Evolutionary conservation across 2,888 invertebrate species (phyloP), one percentile per base, ranked within the genome.

Genomic region (Tachina grossa): DNA sequence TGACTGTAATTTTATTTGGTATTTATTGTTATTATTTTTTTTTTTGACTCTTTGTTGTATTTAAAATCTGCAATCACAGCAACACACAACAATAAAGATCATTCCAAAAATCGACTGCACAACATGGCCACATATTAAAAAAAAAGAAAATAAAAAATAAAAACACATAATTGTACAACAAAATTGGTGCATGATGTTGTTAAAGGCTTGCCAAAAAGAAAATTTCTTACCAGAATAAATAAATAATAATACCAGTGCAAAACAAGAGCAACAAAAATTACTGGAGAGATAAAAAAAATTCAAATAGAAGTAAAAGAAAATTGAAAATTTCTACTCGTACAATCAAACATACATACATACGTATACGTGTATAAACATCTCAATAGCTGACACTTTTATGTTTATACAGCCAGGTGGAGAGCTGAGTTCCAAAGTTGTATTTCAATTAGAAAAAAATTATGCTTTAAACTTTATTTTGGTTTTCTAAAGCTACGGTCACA

Each of bases 11-110:
- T 68, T 55, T 63, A 77, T 81, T 84, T 84, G 76, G 71, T 81
- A 76, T 71, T 84, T 80, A 49, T 76, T 76, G 57, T 76, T 51
- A 49, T 76, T 76, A 49, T 76, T 51, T 13, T 9, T 57, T 51
- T 74, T 68, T 66, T 66, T 1, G 2, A 65, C 53, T 55, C 39
- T 47, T 59, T 66, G 14, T 74, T 79, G 43, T 31, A 55, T 63
- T 63, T 79, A 22, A 74, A 85, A 85, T 68, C 76, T 83, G 81
- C 85, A 85, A 85, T 83, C 85, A 77, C 68, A 77, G 74, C 84
- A 87, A 31, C 68, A 43, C 45, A 65, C 78, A 69, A 55, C n/a
- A 65, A 80, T 43, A 63, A 81, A 68, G 31, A 65, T 66, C 80
- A 74, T 72, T 66, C 57, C 22, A 79, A 80, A 68, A 59, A 61